Evolutionary conservation across 2,888 invertebrate genomes (phyloP).

Genomic region (Folsomia manolachei): DNA sequence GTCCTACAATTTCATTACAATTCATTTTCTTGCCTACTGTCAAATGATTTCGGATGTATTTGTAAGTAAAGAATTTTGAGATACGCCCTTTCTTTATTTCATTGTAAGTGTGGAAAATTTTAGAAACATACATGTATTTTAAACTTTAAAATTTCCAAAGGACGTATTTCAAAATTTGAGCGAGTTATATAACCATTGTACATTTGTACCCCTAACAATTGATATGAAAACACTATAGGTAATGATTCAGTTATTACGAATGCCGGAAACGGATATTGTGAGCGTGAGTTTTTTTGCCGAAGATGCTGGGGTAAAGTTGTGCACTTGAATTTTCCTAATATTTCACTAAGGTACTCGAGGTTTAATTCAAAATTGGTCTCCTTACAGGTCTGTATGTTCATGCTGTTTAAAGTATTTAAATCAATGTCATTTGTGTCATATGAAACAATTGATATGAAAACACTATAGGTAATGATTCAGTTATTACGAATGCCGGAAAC

Average conservation of each 20-base stretch:
- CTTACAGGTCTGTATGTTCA: conserved; percentile 36
- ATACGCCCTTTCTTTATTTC: no score
- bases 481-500: conserved; percentile 30
- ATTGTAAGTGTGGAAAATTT: no score
- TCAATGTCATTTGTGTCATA: conserved; percentile 33
- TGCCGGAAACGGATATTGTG: conserved; percentile 34
- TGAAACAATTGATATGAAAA: no score
- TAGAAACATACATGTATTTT: no score
- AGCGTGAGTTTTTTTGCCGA: conserved; percentile 30
- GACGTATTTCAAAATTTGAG: no score
- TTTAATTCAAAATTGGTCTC: not conserved
- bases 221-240: no score
- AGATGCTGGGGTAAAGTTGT: conserved; percentile 27
- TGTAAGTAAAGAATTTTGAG: no score
- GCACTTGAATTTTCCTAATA: no score
- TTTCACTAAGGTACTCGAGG: not conserved
- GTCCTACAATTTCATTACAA: conserved; percentile 25
- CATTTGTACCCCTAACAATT: no score
- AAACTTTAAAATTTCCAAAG: no score
- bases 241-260: conserved; percentile 32
- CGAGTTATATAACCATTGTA: no score
- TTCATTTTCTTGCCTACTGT: conserved; percentile 30
- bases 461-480: conserved; percentile 40
- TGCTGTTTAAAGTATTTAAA: conserved; percentile 40
- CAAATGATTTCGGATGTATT: conserved; percentile 38